These are phyloP conservation scores for Pheucticus melanocephalus DNA, from an alignment of 2,113 vertebrate genomes.

Conservation along the genomic window DNA sequence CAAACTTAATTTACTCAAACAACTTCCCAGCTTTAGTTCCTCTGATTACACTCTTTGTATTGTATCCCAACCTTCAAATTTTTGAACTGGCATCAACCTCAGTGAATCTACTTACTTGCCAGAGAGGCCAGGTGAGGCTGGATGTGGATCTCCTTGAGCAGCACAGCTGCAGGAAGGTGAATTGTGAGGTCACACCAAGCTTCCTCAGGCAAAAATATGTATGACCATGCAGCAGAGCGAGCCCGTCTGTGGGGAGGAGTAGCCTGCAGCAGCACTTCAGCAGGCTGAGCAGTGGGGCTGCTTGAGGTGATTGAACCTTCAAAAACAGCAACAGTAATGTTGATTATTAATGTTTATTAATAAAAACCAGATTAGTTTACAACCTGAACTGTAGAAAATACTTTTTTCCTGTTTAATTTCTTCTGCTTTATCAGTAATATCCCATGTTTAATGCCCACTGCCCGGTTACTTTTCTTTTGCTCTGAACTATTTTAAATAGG, in stretches of 20 bases:
- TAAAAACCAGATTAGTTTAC: background rate
- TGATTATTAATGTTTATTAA: background rate
- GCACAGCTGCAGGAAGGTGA: slow-evolving; percentile 93
- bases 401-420: background rate
- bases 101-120: slow-evolving; percentile 82
- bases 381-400: background rate
- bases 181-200: slow-evolving; percentile 99
- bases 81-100: background rate
- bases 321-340: background rate
- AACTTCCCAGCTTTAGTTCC: background rate
- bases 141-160: slow-evolving; percentile 97
- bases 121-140: slow-evolving; percentile 97
- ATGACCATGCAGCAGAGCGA: slow-evolving; percentile 96
- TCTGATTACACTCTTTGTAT: background rate
- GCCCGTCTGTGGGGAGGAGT: slow-evolving; percentile 94
- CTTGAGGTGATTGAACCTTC: slow-evolving; percentile 97
- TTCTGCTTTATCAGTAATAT: background rate
- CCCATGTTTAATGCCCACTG: background rate
- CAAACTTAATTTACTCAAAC: background rate
- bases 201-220: slow-evolving; percentile 96
- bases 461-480: background rate
- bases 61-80: background rate
- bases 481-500: background rate
- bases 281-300: slow-evolving; percentile 96
- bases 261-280: slow-evolving; percentile 94